Evolutionary conservation across 2,113 vertebrate genomes (phyloP).

Genomic region (Lepidothrix coronata): DNA sequence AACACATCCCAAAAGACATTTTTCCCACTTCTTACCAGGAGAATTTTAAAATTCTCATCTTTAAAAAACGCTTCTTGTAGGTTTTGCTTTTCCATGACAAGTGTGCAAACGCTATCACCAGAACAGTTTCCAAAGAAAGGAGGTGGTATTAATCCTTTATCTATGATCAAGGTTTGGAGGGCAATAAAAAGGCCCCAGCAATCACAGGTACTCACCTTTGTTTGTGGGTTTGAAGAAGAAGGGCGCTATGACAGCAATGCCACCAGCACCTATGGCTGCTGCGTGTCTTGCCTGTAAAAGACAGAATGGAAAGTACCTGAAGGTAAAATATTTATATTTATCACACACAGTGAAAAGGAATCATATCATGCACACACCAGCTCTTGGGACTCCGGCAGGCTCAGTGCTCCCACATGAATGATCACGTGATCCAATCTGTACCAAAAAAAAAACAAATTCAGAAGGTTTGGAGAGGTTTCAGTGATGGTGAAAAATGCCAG

Average conservation of each 20-base stretch:
- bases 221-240: conserved; percentile 86
- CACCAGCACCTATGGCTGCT: conserved; percentile 79
- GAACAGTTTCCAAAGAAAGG: neutral
- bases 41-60: neutral
- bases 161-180: neutral
- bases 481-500: neutral
- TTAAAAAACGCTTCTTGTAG: neutral
- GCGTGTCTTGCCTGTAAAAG: conserved; percentile 85
- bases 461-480: neutral
- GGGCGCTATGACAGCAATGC: conserved; percentile 88
- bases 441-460: conserved; percentile 8
- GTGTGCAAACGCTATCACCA: neutral
- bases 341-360: neutral
- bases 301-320: neutral
- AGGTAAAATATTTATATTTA: neutral
- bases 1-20: neutral
- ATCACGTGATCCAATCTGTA: conserved; percentile 87
- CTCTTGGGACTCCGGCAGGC: conserved; percentile 87
- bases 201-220: conserved; percentile 73
- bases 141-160: neutral
- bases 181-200: neutral
- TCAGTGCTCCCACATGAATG: conserved; percentile 91
- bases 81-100: neutral
- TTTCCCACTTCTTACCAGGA: neutral
- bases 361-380: conserved; percentile 70